Base-by-base conservation (phyloP, 2,888 invertebrate species). In the Eupeodes latifasciatus region DNA sequence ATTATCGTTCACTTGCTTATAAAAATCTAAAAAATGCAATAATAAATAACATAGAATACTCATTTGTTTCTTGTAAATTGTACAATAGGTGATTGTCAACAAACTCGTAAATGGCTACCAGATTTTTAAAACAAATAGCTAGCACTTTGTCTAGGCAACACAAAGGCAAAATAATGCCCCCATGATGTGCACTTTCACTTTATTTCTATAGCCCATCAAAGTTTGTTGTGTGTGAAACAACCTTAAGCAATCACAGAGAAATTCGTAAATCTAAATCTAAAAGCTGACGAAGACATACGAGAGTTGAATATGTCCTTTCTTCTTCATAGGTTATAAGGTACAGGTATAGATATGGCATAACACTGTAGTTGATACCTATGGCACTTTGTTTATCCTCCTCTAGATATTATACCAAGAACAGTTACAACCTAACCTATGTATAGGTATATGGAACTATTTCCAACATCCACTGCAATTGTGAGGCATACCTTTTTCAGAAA, bases 241-340 rank as follows among this genome's bases (percentile, higher is more conserved):
- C 57, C 72, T 80, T 77, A 61, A 57, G 80, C 76, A 84, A 87
- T 84, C 80, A 84, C 80, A 87, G 51, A 80, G 76, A 27, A 27
- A 67, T 84, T 77, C 84, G 72, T 80, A 81, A 87, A 87, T 87
- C 87, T 84, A 87, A 27, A 87, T 77, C 66, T n/a, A n/a, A n/a
- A n/a, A n/a, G n/a, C 72, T 87, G 87, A 84, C 87, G 80, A 84
- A 87, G 87, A 87, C 80, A 80, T 84, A 87, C 79, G 86, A 79
- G 86, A 79, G 47, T n/a, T 19, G 11, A 36, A 36, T n/a, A 34
- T 7, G 72, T 72, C 72, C 59, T 44, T 14, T 49, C 44, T 81
- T 62, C 27, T 36, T 47, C 3, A 40, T 40, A 40, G 40, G 40
- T 47, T 12, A 27, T 47, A 10, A 10, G 47, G 4, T 61, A 67